Base-by-base conservation (phyloP, 2,113 vertebrate genomes). In the Cacatua alba region DNA sequence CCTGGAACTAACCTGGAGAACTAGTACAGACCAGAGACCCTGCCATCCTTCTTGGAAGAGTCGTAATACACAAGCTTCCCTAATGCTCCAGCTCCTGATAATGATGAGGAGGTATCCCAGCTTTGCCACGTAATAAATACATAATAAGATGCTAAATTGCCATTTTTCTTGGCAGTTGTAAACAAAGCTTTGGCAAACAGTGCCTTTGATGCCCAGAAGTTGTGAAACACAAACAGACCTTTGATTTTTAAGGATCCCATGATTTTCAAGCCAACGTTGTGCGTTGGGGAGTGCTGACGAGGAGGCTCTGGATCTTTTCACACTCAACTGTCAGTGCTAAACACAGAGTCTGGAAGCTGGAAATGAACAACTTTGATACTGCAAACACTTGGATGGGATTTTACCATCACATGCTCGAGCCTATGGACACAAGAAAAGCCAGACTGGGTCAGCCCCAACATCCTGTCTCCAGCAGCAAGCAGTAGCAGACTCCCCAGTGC, bases 391-490 rank as follows among this genome's bases (percentile, higher is more conserved):
- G 83, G 91, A 59, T 0, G 2, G 68, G 51, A 63, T 86, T 92
- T 72, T 65, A 41, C 41, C 21, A 62, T 65, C 77, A 81, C 72
- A 67, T 43, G 23, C 72, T 70, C 0, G 0, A 81, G 55, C 29
- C 64, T 71, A 35, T 26, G 60, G 65, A 49, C 44, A 82, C 35
- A 31, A 63, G 31, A 76, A 31, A 29, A 92, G 79, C 79, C 82
- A 75, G 26, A 20, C 19, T 86, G 76, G 39, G 72, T 55, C 88
- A 81, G 81, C 29, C 83, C 83, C 83, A 95, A 79, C 3, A 5
- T 91, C 74, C 93, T 95, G 93, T 81, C 94, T 96, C 92, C 91
- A 96, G 76, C 46, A 94, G 60, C 77, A 94, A 81, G 83, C 77
- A 91, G 96, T 86, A 95, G 93, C 92, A 89, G 91, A 82, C 77